These are phyloP conservation scores for Xestoiulus laeticollis DNA, from an alignment of 2,888 invertebrate genomes.

Conservation along the genomic window DNA sequence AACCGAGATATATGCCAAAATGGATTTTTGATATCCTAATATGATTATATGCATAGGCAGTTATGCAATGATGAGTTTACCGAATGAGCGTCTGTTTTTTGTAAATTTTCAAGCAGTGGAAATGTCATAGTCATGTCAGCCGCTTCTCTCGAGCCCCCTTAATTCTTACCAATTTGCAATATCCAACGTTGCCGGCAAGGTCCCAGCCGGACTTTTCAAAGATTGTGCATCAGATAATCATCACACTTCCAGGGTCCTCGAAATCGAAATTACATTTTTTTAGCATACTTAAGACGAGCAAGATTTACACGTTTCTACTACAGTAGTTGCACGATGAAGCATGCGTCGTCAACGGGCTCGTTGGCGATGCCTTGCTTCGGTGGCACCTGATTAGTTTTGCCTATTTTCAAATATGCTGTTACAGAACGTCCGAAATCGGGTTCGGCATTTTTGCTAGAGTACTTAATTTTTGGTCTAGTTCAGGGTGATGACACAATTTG, in stretches of 20 bases:
- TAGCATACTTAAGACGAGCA: neutral
- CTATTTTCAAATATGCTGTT: neutral
- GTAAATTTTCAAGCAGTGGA: neutral
- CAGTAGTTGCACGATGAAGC: slow-evolving; percentile 9
- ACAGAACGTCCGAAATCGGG: neutral
- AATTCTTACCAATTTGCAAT: neutral
- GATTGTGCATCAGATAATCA: slow-evolving; percentile 34
- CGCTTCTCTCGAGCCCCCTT: neutral
- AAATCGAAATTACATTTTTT: slow-evolving; percentile 31
- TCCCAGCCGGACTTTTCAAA: neutral
- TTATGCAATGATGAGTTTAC: slow-evolving; percentile 1
- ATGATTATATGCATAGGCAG: slow-evolving; percentile 24
- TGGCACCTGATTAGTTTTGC: neutral
- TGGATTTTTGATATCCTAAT: slow-evolving; percentile 2
- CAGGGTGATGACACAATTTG: slow-evolving; percentile 10
- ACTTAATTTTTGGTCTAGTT: slow-evolving; percentile 41
- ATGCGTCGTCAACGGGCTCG: neutral
- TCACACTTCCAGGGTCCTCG: slow-evolving; percentile 19
- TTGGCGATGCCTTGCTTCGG: neutral
- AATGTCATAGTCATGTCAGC: slow-evolving; percentile 23
- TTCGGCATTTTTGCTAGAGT: slow-evolving; percentile 33
- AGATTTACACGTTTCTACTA: neutral
- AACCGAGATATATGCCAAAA: neutral
- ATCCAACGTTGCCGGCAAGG: neutral
- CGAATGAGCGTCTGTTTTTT: neutral